These are phyloP conservation scores for Axinella damicornis DNA, from an alignment of 37 sponge, comb jelly and placozoan genomes.

Conservation along the genomic window DNA sequence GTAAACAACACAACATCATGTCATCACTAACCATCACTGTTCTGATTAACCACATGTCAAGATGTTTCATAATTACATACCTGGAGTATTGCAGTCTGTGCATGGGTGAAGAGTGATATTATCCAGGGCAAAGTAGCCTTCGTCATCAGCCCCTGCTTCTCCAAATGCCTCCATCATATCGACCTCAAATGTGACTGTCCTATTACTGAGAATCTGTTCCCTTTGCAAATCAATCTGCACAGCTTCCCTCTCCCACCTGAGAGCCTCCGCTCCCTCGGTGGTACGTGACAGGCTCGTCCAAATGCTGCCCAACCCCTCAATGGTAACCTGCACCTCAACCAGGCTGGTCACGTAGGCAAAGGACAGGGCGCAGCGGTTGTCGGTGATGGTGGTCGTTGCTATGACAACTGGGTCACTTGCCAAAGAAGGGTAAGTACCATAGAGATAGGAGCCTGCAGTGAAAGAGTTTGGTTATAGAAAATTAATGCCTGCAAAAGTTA, in stretches of 20 bases:
- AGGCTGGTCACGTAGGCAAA: conserved; percentile 11
- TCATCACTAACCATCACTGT: too few species aligned
- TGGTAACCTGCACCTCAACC: neutral
- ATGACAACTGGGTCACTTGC: neutral
- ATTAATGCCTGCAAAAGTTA: too few species aligned
- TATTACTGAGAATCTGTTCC: neutral
- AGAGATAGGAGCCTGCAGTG: conserved; percentile 19
- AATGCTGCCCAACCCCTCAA: conserved; percentile 21
- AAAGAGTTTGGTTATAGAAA: neutral
- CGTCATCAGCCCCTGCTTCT: neutral
- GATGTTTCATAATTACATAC: conserved; percentile 6
- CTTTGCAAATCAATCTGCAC: conserved; percentile 33
- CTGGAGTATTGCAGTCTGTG: conserved; percentile 51
- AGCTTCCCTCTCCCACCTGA: conserved; percentile 15
- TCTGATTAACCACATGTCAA: too few species aligned
- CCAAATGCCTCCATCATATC: neutral
- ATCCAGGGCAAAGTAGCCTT: conserved; percentile 17
- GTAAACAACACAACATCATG: too few species aligned
- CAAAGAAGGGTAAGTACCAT: neutral
- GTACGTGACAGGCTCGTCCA: conserved; percentile 9
- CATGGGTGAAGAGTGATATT: conserved; percentile 63
- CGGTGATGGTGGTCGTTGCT: conserved; percentile 33
- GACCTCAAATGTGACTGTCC: conserved; percentile 18
- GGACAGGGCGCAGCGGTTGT: conserved; percentile 45
- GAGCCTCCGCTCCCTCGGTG: neutral